Evolutionary conservation across 1,140 invertebrate species (phyloP), one percentile per base, ranked within the genome.

Genomic region (Drosophila aff.): DNA sequence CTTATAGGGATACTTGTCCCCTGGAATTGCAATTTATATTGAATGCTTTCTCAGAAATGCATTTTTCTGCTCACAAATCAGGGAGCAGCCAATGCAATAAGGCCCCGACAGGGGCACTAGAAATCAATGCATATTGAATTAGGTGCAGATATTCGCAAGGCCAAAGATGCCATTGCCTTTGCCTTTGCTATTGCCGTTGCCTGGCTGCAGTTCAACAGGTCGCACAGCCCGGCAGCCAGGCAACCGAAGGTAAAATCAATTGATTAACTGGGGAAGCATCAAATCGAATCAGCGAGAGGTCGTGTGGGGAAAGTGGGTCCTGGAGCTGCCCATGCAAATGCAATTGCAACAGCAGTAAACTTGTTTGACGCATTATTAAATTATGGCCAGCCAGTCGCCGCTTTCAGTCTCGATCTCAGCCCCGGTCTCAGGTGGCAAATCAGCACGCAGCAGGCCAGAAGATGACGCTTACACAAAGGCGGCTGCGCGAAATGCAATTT

Each of bases 111-210:
- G 40, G 23, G 38, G 49, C 49, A 47, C 46, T 59, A 21, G 50
- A 69, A 77, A 68, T 74, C 74, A 68, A 61, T 68, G 75, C 65
- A 68, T 55, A 77, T 78, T 58, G 21, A 57, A 71, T 78, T 78
- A 62, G 18, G 41, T 31, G 38, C 11, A 31, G 23, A 65, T 26
- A 31, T 31, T 46, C 18, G n/a, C 40, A 44, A 26, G 68, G n/a
- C 59, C 28, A 28, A 28, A 40, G 18, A 33, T 36, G 26, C 57
- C n/a, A 36, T 36, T 38, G 52, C 28, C 26, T 28, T 23, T 23
- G 23, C 23, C 26, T 28, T 28, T 28, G 26, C 26, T 11, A 44
- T 44, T 33, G 31, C 33, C 21, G 61, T 47, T 36, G 46, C 58
- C 40, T 49, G 43, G 53, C 62, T 52, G 75, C 74, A 41, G 46